Conservation (phyloP, 1,140 invertebrate genomes). For the Hydropsyche tenuis region DNA sequence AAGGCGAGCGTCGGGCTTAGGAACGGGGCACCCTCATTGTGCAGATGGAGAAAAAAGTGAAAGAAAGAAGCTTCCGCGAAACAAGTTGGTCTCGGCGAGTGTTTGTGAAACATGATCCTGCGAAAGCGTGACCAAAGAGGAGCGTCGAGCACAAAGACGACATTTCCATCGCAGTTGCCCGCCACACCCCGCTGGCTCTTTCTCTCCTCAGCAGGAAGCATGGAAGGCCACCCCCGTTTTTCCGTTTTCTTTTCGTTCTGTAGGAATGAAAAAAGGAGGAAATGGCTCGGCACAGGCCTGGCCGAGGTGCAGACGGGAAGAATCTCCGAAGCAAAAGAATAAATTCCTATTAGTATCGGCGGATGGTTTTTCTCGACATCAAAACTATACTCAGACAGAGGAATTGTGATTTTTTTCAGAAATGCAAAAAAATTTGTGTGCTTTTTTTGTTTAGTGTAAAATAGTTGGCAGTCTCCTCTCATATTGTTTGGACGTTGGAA, state of each 20-base stretch:
- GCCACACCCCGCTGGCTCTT: conserved; percentile 2
- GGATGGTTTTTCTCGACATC: not conserved
- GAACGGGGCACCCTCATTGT: not conserved
- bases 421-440: not conserved
- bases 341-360: conserved; percentile 18
- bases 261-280: not conserved
- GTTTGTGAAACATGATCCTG: conserved; percentile 50
- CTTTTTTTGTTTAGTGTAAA: not conserved
- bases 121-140: conserved; percentile 47
- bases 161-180: conserved; percentile 43
- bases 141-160: conserved; percentile 48
- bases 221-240: not conserved
- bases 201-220: not conserved
- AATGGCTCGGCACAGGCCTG: not conserved
- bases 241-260: not conserved
- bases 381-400: conserved; percentile 1
- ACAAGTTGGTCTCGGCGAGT: conserved; percentile 38
- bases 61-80: conserved; percentile 33
- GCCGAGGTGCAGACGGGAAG: conserved; percentile 24
- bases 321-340: conserved; percentile 29
- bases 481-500: no score
- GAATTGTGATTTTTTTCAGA: no score
- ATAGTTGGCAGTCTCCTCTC: not conserved
- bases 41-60: conserved; percentile 18
- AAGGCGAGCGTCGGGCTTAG: no score